Evolutionary conservation across 2,888 invertebrate species (phyloP), one percentile per base, ranked within the genome.

Genomic region (Scelioninae gen. 1): DNA sequence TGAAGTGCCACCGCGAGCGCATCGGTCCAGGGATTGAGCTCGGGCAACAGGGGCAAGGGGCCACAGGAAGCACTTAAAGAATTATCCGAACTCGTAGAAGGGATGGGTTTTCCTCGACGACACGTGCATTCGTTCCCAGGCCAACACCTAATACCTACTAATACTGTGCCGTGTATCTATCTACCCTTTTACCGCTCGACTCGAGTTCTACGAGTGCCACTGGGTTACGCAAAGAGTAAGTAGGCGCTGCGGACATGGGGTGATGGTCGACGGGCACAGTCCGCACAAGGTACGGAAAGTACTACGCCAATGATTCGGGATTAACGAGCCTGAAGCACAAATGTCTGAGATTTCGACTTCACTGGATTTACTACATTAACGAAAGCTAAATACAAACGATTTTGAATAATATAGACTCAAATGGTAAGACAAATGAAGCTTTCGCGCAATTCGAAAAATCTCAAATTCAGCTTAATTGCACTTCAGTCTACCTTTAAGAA

Each of bases 71-170:
- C 92, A 92, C 92, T 92, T 92, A 92, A 92, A 92, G 92, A 92
- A 92, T 92, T 92, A 92, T 92, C 92, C 90, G 91, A 92, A 91
- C 91, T 90, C 91, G 88, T 87, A 82, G 86, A 80, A 86, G 85
- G 85, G 85, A 85, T 83, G 87, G 90, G 88, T 88, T 89, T 88
- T 75, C 56, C 88, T 88, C 88, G 86, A 87, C 84, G 88, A 89
- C 92, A 92, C 90, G 92, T 92, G 92, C 91, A 88, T 87, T 86
- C 88, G 88, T 92, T 92, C 92, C 92, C 92, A 91, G 91, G 91
- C 91, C 92, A 91, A 91, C 91, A 91, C 92, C 92, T 92, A 92
- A 92, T 91, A 91, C 92, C 91, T 91, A 91, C 92, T 92, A 92
- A 92, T 92, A 90, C 84, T 66, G 88, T 89, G 87, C 90, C 90